Evolutionary conservation across 2,113 vertebrate genomes (phyloP), one percentile per base, ranked within the genome.

Genomic region (Mandrillus leucophaeus): DNA sequence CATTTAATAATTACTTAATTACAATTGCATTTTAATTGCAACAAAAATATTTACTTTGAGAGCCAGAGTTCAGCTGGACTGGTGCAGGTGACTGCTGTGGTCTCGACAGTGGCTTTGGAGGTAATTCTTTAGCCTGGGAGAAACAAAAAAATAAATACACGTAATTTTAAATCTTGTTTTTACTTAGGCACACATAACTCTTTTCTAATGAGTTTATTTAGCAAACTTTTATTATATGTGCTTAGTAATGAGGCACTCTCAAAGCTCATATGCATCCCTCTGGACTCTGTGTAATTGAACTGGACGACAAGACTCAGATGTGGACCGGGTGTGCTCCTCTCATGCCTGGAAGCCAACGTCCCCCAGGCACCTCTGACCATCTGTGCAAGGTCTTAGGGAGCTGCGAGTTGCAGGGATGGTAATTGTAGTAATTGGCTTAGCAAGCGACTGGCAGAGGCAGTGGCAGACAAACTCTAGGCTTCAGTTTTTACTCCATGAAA

Each of bases 111-210:
- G 98, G 97, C 92, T 98, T 98, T 72, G 97, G 86, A 94, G 98
- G 98, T 78, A 97, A 86, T 13, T 98, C 98, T 92, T 95, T 98
- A 80, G 97, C 96, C 99, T 99, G 90, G 45, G 8, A 64, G 40
- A 55, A 52, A 82, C 13, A 59, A 43, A 52, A 43, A 43, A 59
- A 84, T 8, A 87, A 25, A 79, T 22, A 73, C 4, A 48, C 8
- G 18, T 6, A 13, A 85, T 35, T 75, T 27, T 14, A 93, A 92
- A 16, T 10, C 8, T 14, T 6, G 18, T 8, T 78, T 75, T 90
- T 38, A 38, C 27, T 57, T 5, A 30, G 43, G 14, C 66, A 4
- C 8, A 22, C 0, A 32, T 13, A 23, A 23, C 1, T 57, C 32
- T 64, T 0, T 30, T 52, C 90, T 18, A 5, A 8, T 0, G 3